These are phyloP conservation scores for Fopius arisanus DNA, from an alignment of 1,140 invertebrate species.

Conservation along the genomic window DNA sequence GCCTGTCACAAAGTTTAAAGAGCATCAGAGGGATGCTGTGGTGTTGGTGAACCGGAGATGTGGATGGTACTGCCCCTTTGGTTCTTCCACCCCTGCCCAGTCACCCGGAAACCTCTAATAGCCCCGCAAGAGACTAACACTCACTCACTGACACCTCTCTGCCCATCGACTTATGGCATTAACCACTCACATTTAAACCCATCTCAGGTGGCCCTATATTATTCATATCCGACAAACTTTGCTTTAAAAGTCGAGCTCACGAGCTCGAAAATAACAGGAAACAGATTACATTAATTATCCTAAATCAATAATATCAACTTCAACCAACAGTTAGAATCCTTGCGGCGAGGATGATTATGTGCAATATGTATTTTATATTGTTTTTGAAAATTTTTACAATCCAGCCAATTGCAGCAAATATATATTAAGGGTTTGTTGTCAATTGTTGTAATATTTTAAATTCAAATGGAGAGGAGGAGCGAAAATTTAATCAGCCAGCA, in stretches of 20 bases:
- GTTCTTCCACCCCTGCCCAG: constrained; percentile 34
- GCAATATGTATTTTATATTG: no score
- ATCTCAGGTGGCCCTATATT: constrained; percentile 4
- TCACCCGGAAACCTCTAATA: constrained; percentile 62
- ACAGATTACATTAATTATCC: no score
- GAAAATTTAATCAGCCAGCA: no score
- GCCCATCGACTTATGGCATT: constrained; percentile 21
- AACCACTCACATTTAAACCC: constrained; percentile 29
- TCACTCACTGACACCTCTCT: constrained; percentile 20
- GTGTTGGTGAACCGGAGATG: constrained; percentile 28
- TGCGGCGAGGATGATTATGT: no score
- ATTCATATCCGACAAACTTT: neutral
- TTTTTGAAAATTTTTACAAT: no score
- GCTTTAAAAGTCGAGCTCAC: neutral
- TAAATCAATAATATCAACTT: no score
- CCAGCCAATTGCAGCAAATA: no score
- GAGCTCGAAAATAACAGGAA: neutral
- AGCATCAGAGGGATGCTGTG: constrained; percentile 55
- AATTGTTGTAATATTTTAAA: no score
- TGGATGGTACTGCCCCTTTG: constrained; percentile 30
- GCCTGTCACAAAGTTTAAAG: constrained; percentile 57
- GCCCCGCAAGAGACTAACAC: constrained; percentile 30
- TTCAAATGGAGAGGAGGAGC: no score
- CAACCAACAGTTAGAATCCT: no score
- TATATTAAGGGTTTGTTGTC: no score